phyloP scores from a whole-genome alignment of 2,797 vertebrate genomes.

The Scyliorhinus canicula region DNA sequence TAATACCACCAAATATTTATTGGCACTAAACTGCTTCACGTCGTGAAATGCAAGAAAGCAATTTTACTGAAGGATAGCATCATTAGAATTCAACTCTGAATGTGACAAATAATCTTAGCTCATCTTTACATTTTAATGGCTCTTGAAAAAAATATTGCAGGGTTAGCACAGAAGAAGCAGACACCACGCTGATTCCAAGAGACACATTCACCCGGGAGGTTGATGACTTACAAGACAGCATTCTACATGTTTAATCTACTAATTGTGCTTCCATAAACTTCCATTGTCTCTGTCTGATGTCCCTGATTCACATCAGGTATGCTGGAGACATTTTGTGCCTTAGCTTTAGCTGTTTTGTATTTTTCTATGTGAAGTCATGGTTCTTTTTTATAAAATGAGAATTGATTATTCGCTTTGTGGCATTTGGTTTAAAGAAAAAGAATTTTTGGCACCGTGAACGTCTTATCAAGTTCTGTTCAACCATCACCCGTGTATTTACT shows the following conservation, averaged over 20 bases:
- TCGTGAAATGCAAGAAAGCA: neutral
- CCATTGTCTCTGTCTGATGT: neutral
- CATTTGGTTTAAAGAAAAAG: neutral
- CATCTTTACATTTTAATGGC: constrained; percentile 9
- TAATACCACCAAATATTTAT: neutral
- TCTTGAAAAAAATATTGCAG: neutral
- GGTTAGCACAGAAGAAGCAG: neutral
- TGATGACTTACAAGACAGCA: neutral
- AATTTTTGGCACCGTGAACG: neutral
- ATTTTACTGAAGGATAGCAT: neutral
- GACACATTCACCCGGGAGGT: neutral
- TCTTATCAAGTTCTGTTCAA: neutral
- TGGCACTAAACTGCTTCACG: neutral
- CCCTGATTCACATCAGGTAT: neutral
- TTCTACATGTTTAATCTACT: neutral
- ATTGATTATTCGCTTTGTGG: neutral
- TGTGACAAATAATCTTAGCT: neutral
- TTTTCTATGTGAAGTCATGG: neutral
- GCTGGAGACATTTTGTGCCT: neutral
- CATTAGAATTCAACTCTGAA: neutral
- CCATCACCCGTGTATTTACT: neutral
- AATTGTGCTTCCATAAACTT: neutral
- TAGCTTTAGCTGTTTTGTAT: neutral
- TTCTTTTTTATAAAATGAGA: neutral
- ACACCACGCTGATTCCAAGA: neutral